phyloP scores from a whole-genome alignment of 2,113 vertebrate genomes.

The Archocentrus centrarchus region DNA sequence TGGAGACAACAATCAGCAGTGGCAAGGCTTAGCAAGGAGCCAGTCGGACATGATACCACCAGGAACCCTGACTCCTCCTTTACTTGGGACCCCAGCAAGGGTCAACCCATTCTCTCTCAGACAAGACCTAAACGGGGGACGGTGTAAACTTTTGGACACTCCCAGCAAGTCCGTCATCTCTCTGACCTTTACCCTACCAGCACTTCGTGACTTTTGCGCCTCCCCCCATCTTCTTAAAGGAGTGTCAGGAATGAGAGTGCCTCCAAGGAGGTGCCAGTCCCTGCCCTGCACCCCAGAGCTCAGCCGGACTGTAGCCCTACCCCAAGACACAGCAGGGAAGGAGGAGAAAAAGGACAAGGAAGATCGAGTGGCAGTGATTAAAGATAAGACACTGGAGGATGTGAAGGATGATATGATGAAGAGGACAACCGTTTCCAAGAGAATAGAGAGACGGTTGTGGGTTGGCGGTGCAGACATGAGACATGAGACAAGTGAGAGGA shows the following conservation, averaged over 20 bases:
- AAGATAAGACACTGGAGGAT: background rate
- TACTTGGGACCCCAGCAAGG: constrained; percentile 79
- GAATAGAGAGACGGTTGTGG: background rate
- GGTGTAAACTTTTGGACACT: constrained; percentile 92
- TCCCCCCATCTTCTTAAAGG: constrained; percentile 67
- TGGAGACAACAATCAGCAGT: constrained; percentile 65
- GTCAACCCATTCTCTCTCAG: constrained; percentile 94
- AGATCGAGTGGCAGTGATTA: background rate
- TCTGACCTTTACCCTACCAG: constrained; percentile 86
- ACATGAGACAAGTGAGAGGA: constrained; percentile 7
- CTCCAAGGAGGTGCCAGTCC: constrained; percentile 85
- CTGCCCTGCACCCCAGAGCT: constrained; percentile 89
- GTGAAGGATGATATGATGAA: background rate
- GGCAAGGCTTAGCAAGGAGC: constrained; percentile 83
- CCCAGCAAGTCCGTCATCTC: constrained; percentile 91
- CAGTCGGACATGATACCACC: constrained; percentile 86
- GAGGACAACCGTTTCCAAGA: background rate
- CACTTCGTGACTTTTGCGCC: constrained; percentile 70
- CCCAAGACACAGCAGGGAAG: constrained; percentile 13
- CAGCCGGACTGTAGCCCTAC: constrained; percentile 58
- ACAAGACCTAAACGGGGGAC: constrained; percentile 91
- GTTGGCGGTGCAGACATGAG: background rate
- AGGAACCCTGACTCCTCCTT: constrained; percentile 56
- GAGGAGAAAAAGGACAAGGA: background rate
- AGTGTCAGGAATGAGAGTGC: constrained; percentile 40